phyloP scores from a whole-genome alignment of 2,113 vertebrate species.

The Gasterosteus aculeatus region DNA sequence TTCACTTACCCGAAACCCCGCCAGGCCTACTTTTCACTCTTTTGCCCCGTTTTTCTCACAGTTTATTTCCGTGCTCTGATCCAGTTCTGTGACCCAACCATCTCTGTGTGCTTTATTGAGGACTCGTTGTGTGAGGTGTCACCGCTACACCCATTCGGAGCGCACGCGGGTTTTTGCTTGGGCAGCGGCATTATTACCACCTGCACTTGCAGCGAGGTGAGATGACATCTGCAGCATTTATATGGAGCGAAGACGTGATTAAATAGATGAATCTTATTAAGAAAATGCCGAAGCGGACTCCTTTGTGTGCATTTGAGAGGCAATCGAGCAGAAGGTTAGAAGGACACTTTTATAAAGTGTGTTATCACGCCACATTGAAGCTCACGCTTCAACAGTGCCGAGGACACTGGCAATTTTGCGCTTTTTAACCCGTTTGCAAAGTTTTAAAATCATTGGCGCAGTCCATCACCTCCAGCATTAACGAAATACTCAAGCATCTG shows the following conservation, averaged over 20 bases:
- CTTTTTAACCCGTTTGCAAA: no score
- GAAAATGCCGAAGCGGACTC: background rate
- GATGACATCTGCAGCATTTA: background rate
- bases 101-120: constrained; percentile 25
- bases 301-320: background rate
- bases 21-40: constrained; percentile 29
- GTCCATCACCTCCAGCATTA: background rate
- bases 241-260: background rate
- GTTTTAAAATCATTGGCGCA: background rate
- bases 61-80: constrained; percentile 55
- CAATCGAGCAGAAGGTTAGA: background rate
- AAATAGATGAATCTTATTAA: background rate
- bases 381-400: background rate
- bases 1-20: constrained; percentile 27
- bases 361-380: background rate
- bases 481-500: background rate
- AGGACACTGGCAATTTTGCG: background rate
- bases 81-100: constrained; percentile 56
- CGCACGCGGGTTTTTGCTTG: background rate
- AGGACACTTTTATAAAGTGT: background rate
- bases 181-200: background rate
- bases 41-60: background rate
- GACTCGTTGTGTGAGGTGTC: constrained; percentile 19
- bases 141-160: background rate
- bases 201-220: background rate